A percentile compares a stretch with the other conserved stretches of the same genome.
These are phyloP conservation scores for Apodemia mormo DNA, from an alignment of 2,888 invertebrate species.

Conservation along the genomic window DNA sequence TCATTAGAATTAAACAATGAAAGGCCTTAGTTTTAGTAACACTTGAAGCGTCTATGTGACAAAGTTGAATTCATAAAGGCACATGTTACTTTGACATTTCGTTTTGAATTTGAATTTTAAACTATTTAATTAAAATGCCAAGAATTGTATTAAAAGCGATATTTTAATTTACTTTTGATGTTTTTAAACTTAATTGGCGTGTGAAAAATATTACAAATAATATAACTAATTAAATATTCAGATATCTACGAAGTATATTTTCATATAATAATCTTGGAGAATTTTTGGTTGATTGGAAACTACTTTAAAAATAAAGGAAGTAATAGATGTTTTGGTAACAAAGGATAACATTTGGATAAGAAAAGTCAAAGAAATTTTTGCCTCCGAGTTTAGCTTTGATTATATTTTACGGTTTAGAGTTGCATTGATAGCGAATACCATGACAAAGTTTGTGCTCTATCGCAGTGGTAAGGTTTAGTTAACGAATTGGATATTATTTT, in stretches of 20 bases:
- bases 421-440: conserved; percentile 38
- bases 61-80: conserved; percentile 4
- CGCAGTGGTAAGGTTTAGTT: conserved; percentile 56
- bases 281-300: too few species aligned
- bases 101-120: neutral
- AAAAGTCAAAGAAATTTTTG: neutral
- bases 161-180: neutral
- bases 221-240: neutral
- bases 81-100: neutral
- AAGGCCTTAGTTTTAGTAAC: conserved; percentile 1
- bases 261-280: too few species aligned
- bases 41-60: conserved; percentile 9
- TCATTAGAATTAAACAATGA: neutral
- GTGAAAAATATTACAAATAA: neutral
- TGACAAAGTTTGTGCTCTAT: conserved; percentile 58
- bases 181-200: neutral
- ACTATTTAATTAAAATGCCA: neutral
- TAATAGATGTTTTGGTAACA: too few species aligned
- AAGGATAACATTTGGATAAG: too few species aligned
- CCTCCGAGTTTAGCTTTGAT: conserved; percentile 10
- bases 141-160: neutral
- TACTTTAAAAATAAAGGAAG: neutral
- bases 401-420: neutral
- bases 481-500: conserved; percentile 68
- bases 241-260: too few species aligned